Evolutionary conservation across 2,888 invertebrate genomes (phyloP), one percentile per base, ranked within the genome.

Genomic region (Aporophyla nigra): DNA sequence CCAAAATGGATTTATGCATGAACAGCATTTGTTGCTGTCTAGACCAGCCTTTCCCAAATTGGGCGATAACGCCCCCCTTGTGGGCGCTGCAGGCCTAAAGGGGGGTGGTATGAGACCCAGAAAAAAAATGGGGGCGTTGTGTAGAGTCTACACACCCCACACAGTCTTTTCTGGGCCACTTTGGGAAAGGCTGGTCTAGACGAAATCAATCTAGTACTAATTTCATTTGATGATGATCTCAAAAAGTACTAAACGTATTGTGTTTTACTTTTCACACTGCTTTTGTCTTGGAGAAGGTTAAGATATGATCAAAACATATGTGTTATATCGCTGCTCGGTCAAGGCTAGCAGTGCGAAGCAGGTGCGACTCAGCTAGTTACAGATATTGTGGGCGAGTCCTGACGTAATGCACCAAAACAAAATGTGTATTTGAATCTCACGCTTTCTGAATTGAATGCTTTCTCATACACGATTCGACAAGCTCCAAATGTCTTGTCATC

Each of bases 371-470:
- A 49, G 61, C n/a, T 40, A 54, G 21, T 19, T 70, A 54, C 14
- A 62, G 51, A 62, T 46, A 2, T 58, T n/a, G 53, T 65, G 40
- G 53, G 63, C 51, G n/a, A n/a, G n/a, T 78, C 56, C 51, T 72
- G 56, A 80, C 80, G 63, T 74, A 65, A 80, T 59, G 46, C 46
- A 73, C 14, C 19, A 59, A 65, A 58, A 59, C 56, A n/a, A 63
- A 14, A 63, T 33, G 9, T 27, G 56, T 24, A 72, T 62, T 51
- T 10, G 49, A 71, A 71, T 58, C 24, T 59, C 21, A 71, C n/a
- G 33, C 3, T 53, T 63, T 72, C 27, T 33, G 2, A 2, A 49
- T 68, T n/a, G n/a, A 9, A 24, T 19, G 33, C 0, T 53, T 68
- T 71, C 70, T 67, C 51, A 10, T 33, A 33, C n/a, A 21, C 9